Base-by-base conservation (phyloP, 2,888 invertebrate species). In the Nemapogon koenigi region DNA sequence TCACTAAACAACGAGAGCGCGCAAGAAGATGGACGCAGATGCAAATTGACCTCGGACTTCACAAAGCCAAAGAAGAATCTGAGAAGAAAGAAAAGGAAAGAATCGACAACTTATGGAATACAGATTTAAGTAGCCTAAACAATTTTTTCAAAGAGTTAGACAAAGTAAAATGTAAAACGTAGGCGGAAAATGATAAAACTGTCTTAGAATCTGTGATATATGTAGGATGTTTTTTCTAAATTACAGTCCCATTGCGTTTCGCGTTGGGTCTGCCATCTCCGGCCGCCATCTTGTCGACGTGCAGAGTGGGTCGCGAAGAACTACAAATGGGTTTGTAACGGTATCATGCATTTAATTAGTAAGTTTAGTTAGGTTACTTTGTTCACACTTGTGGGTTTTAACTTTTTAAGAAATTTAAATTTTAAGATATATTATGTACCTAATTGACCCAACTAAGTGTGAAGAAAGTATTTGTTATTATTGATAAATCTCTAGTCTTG, bases 61-160 rank as follows among this genome's bases (percentile, higher is more conserved):
- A 60, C 60, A 62, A 58, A 51, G 67, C 65, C 51, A 66, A 76
- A 62, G 76, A 76, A 59, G 73, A 75, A 51, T 57, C 62, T 46
- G 62, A 67, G 57, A 66, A 57, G 55, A 62, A 63, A 53, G 63
- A 71, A 37, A 65, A 61, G 42, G 68, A 73, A 54, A 78, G 72
- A 62, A 67, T 78, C 42, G 67, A 75, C 65, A 62, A 63, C 54
- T 49, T 78, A 53, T 80, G 80, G 80, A 76, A 76, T 68, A 81
- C 83, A 57, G 86, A 85, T 62, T 72, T 86, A 56, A 80, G 79
- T 59, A 84, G 84, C 51, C 59, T 87, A 59, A 83, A 87, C 68
- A 76, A 69, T 55, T 87, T 87, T 65, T 86, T 87, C 79, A 79
- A 75, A 49, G 80, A 85, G 62, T 64, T 87, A 55, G 83, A 82